Percentiles rank a stretch among this genome's conserved stretches.
Conservation (phyloP, 1,140 invertebrate genomes). For the Zaprionus nigranus region DNA sequence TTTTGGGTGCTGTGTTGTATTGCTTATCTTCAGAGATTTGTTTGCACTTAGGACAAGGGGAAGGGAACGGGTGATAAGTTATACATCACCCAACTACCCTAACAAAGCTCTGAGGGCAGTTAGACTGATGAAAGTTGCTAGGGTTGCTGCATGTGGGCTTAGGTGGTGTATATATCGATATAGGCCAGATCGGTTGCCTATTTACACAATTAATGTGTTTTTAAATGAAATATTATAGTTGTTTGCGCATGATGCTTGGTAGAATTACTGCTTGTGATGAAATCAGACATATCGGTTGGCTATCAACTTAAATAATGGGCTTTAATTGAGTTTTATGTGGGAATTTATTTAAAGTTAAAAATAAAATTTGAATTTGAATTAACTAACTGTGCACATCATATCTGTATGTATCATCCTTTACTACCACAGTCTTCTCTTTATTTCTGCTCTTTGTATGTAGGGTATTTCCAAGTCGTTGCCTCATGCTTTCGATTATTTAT, state of each 20-base stretch:
- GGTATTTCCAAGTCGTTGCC: too few relatives aligned
- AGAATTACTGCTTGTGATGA: neutral
- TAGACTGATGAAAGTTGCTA: neutral
- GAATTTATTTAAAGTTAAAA: neutral
- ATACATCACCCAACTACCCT: neutral
- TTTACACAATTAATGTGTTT: too few relatives aligned
- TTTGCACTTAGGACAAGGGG: neutral
- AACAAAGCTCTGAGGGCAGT: neutral
- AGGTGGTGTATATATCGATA: too few relatives aligned
- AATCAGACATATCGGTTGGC: neutral
- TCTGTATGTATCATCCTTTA: too few relatives aligned
- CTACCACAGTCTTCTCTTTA: too few relatives aligned
- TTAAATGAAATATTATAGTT: too few relatives aligned
- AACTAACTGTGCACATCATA: neutral
- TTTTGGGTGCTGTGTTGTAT: conserved; percentile 6
- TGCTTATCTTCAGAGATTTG: conserved; percentile 7
- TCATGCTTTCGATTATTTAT: too few relatives aligned
- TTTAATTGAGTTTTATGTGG: neutral
- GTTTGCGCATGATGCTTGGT: neutral
- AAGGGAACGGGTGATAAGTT: neutral
- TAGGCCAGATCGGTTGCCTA: too few relatives aligned
- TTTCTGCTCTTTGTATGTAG: too few relatives aligned
- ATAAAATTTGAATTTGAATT: too few relatives aligned
- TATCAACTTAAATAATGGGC: neutral
- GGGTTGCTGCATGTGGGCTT: neutral